These are phyloP conservation scores for Oceanites oceanicus DNA, from an alignment of 2,113 vertebrate species.

Conservation along the genomic window DNA sequence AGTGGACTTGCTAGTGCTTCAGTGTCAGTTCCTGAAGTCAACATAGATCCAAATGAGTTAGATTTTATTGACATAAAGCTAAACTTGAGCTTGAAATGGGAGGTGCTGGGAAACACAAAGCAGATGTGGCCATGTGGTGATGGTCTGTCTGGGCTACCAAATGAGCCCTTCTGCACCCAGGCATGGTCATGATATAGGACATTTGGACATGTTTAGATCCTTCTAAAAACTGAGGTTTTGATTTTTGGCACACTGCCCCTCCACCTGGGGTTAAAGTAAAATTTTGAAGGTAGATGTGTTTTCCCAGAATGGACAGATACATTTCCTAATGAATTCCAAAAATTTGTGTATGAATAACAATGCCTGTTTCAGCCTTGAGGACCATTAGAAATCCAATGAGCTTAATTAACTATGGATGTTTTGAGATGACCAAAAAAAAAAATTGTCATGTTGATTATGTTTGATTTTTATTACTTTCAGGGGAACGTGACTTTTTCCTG, in stretches of 20 bases:
- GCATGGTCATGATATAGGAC: background rate
- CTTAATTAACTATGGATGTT: background rate
- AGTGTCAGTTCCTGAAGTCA: background rate
- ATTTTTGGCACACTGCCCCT: background rate
- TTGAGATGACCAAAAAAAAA: background rate
- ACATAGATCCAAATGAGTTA: background rate
- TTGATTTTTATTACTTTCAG: conserved; percentile 74
- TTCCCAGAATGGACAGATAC: background rate
- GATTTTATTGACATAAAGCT: background rate
- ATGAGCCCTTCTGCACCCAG: background rate
- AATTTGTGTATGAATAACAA: background rate
- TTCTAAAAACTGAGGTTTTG: background rate
- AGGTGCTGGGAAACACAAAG: background rate
- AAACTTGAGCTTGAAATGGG: background rate
- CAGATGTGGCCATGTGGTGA: background rate
- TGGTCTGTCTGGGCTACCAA: background rate
- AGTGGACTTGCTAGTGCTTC: background rate
- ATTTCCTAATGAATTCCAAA: background rate
- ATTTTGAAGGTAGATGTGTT: background rate
- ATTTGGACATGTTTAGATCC: background rate
- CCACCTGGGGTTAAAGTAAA: background rate
- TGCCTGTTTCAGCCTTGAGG: background rate
- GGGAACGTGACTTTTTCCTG: conserved; percentile 97
- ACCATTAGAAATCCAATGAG: background rate
- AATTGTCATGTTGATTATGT: background rate